Percentiles rank a stretch among this genome's conserved stretches.
Conservation (phyloP, 2,888 invertebrate genomes). For the Gisinianus flammeolus region DNA sequence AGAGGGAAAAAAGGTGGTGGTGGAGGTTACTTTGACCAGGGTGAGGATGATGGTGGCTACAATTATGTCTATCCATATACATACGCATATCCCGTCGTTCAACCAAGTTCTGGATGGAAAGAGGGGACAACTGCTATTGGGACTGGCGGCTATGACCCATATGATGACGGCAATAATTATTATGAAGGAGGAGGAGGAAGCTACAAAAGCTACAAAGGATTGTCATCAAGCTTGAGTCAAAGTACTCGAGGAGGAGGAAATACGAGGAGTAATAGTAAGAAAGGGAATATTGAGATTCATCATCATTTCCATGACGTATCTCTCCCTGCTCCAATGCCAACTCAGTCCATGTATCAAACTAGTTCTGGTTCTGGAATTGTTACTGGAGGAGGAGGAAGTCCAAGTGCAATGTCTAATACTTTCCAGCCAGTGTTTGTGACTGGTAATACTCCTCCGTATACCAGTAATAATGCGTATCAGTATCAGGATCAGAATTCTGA, state of each 20-base stretch:
- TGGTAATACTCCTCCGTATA: too few species aligned
- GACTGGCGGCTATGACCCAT: background rate
- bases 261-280: background rate
- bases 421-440: too few species aligned
- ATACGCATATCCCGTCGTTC: background rate
- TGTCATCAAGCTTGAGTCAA: background rate
- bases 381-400: background rate
- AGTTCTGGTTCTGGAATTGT: too few species aligned
- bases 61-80: slow-evolving; percentile 10
- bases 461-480: too few species aligned
- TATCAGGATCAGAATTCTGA: too few species aligned
- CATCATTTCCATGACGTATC: slow-evolving; percentile 14
- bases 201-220: background rate
- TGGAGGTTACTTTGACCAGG: background rate
- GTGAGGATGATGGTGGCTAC: background rate
- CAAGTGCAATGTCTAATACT: too few species aligned
- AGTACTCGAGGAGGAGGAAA: background rate
- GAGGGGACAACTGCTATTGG: background rate
- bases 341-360: too few species aligned
- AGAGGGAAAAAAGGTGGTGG: background rate
- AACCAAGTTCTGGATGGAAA: background rate
- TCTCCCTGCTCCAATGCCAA: background rate
- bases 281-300: slow-evolving; percentile 6
- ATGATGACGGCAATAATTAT: slow-evolving; percentile 9
- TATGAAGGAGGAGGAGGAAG: background rate